Evolutionary conservation across 2,113 vertebrate species (phyloP).

Genomic region (Sylvia atricapilla): DNA sequence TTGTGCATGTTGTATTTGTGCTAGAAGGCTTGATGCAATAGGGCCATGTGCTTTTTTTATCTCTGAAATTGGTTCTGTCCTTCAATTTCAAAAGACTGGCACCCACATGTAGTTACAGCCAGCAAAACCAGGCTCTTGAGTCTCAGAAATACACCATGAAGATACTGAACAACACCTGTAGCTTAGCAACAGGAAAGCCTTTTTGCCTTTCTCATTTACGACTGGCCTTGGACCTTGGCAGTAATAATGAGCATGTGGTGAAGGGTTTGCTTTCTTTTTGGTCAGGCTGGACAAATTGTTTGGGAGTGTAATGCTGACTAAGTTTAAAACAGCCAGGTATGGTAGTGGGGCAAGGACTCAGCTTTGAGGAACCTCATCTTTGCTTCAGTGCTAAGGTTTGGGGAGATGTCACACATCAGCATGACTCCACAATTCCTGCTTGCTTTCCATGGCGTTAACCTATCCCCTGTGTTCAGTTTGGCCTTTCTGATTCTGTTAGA

Average conservation of each 20-base stretch:
- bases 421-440: background rate
- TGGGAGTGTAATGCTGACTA: background rate
- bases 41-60: background rate
- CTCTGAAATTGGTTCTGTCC: background rate
- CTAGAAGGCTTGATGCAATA: background rate
- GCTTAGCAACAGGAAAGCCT: background rate
- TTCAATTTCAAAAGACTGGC: background rate
- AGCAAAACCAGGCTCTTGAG: background rate
- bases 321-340: background rate
- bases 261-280: background rate
- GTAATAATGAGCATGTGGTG: background rate
- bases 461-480: background rate
- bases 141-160: background rate
- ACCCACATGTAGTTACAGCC: background rate
- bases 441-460: background rate
- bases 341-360: background rate
- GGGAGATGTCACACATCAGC: background rate
- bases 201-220: background rate
- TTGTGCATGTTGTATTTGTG: background rate
- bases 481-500: background rate
- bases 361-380: background rate
- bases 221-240: background rate
- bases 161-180: background rate
- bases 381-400: background rate
- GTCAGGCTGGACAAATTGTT: background rate